A percentile compares a stretch with the other conserved stretches of the same genome.
Evolutionary conservation across 2,113 vertebrate genomes (phyloP).

Genomic region (Pelvicachromis taeniatus): DNA sequence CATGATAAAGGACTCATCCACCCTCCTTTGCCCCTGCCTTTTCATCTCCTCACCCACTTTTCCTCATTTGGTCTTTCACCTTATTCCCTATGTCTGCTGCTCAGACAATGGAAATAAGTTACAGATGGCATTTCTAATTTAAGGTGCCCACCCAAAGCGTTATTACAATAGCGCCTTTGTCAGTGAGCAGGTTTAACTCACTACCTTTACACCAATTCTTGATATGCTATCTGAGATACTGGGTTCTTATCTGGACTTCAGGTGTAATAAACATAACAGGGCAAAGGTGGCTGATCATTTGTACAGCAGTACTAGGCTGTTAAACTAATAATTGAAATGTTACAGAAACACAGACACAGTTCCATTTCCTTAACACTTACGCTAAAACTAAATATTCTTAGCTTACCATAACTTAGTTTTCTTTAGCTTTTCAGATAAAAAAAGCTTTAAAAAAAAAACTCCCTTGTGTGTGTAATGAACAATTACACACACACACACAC

Average conservation of each 20-base stretch:
- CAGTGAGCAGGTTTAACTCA: not conserved
- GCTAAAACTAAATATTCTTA: not conserved
- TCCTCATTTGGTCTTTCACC: not conserved
- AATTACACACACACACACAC: too few species aligned
- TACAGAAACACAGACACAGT: not conserved
- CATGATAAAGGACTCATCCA: constrained; percentile 10
- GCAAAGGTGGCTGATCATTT: not conserved
- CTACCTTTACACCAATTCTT: not conserved
- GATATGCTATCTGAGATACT: not conserved
- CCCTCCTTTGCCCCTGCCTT: not conserved
- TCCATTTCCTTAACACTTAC: not conserved
- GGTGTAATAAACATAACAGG: not conserved
- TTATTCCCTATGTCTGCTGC: not conserved
- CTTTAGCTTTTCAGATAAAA: not conserved
- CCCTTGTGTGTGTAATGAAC: not conserved
- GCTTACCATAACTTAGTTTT: not conserved
- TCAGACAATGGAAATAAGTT: constrained; percentile 27
- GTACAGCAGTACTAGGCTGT: not conserved
- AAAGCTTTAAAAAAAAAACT: not conserved
- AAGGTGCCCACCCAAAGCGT: constrained; percentile 20
- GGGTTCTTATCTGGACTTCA: not conserved
- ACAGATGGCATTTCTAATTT: constrained; percentile 54
- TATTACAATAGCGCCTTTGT: constrained; percentile 19
- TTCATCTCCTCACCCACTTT: not conserved
- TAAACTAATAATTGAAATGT: not conserved